Conservation (phyloP, 2,888 invertebrate species). For the Zhuqinia jingwanae region DNA sequence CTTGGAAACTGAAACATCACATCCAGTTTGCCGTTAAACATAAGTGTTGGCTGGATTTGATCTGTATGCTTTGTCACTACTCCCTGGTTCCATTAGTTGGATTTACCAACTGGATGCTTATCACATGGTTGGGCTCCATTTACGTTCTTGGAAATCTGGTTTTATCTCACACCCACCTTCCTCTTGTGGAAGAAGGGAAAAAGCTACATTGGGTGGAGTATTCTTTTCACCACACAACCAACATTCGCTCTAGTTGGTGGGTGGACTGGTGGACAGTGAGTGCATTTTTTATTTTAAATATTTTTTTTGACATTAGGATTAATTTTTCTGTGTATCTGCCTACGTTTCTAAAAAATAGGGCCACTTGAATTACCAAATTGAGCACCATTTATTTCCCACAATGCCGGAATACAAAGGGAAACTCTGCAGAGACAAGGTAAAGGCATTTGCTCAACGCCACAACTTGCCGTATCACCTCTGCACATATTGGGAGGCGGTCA, state of each 20-base stretch:
- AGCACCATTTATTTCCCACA: slow-evolving; percentile 71
- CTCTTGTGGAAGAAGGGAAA: slow-evolving; percentile 24
- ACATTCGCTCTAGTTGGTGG: slow-evolving; percentile 61
- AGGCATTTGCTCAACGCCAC: too few relatives aligned
- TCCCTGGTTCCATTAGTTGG: slow-evolving; percentile 29
- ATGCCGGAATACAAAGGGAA: slow-evolving; percentile 75
- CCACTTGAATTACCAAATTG: slow-evolving; percentile 74
- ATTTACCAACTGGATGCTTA: slow-evolving; percentile 25
- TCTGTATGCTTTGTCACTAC: slow-evolving; percentile 52
- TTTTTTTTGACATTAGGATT: too few relatives aligned
- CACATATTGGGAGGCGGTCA: too few relatives aligned
- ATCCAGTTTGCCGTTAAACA: slow-evolving; percentile 70
- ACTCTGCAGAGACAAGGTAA: too few relatives aligned
- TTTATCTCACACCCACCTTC: slow-evolving; percentile 35
- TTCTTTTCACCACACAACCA: slow-evolving; percentile 60
- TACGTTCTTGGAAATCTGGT: slow-evolving; percentile 40
- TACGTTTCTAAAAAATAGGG: too few relatives aligned
- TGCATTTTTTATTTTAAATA: too few relatives aligned
- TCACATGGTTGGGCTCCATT: slow-evolving; percentile 44
- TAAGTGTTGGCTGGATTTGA: slow-evolving; percentile 58
- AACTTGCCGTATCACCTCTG: too few relatives aligned
- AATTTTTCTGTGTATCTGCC: too few relatives aligned
- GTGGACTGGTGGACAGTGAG: slow-evolving; percentile 71
- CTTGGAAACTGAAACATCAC: slow-evolving; percentile 78
- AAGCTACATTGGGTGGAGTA: slow-evolving; percentile 73